Conservation (phyloP, 2,797 vertebrate genomes). For the Emydoidea blandingii region DNA sequence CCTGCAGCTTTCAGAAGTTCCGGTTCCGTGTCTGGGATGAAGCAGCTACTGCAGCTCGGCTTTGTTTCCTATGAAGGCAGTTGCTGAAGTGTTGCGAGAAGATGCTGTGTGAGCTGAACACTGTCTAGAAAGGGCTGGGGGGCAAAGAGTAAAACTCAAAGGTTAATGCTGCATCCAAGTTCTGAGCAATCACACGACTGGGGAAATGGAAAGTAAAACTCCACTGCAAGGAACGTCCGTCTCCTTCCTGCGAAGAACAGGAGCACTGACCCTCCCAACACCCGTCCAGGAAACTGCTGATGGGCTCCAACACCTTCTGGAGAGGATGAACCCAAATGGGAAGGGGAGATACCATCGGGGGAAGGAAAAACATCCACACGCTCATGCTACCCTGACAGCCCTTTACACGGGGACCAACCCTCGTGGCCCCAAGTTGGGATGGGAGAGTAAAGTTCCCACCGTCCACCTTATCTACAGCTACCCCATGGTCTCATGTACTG, state of each 20-base stretch:
- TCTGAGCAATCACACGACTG: background rate
- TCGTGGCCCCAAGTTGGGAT: background rate
- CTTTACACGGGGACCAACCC: background rate
- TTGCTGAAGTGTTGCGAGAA: accelerated
- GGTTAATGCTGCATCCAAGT: accelerated
- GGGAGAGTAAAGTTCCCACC: too few relatives aligned
- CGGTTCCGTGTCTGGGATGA: background rate
- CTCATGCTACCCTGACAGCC: background rate
- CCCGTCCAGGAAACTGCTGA: too few relatives aligned
- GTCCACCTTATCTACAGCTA: too few relatives aligned
- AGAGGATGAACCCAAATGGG: background rate
- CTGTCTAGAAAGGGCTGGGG: background rate
- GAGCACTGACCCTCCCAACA: background rate
- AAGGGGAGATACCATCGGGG: too few relatives aligned
- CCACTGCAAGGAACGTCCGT: accelerated
- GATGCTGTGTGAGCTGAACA: background rate
- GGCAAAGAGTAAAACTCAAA: background rate
- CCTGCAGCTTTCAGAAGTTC: background rate
- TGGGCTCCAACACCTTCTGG: background rate
- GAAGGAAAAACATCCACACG: background rate
- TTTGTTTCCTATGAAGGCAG: background rate
- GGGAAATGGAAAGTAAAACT: accelerated
- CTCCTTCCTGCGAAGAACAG: background rate
- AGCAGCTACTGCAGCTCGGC: background rate
- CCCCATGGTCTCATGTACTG: too few relatives aligned